Base-by-base conservation (phyloP, 2,797 vertebrate species). In the Rachycentron canadum region DNA sequence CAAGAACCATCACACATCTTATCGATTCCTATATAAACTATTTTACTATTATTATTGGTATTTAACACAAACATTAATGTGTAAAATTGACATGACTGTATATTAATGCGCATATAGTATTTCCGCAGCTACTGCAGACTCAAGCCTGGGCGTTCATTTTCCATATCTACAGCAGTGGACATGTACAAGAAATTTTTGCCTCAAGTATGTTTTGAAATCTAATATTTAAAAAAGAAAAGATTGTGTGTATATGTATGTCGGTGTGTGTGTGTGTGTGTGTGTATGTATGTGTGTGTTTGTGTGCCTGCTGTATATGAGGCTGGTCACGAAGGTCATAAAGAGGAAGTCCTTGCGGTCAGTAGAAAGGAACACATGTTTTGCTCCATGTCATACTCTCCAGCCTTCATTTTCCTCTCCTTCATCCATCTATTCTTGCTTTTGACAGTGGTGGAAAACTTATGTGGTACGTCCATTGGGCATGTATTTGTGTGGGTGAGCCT, bases 281-380 rank as follows among this genome's bases (percentile, higher is more conserved):
- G 36, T 81, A 41, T 57, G 63, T 61, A 25, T 59, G 61, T 69
- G 68, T 64, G 47, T 52, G 26, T 55, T 45, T 59, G 65, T 73
- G 50, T 66, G 70, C 52, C 6, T 69, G 40, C 77, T 41, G 79
- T 40, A 76, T 83, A 83, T 76, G 78, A 84, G 79, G 63, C 79
- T 79, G 82, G 84, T 90, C 84, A 90, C 73, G 82, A 89, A 90
- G 88, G 91, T 91, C 89, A 91, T 88, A 84, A 91, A 91, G 91
- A 93, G 93, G 93, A 94, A 94, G 90, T 88, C 92, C 90, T 87
- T 92, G 90, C 58, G 92, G 93, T 92, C 84, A 92, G 83, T 77
- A 84, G 72, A 85, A 86, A 73, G 77, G 82, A 86, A 74, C 88
- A 87, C 76, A 88, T 82, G 77, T 90, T 89, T 90, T 88, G 83